phyloP scores from a whole-genome alignment of 2,888 invertebrate species.

The Lasius platythorax region DNA sequence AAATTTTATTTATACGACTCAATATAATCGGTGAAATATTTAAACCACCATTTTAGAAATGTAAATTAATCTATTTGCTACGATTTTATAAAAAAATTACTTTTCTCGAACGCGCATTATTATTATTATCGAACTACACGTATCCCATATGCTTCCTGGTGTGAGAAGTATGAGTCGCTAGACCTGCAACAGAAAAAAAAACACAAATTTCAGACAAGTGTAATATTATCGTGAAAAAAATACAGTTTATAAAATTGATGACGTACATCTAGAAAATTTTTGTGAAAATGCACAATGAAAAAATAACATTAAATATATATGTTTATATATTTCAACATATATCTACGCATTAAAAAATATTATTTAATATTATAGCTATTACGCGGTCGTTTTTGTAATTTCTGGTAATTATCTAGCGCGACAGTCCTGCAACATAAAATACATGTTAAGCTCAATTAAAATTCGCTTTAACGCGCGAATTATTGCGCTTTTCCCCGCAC shows the following conservation, averaged over 20 bases:
- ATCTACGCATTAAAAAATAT: neutral
- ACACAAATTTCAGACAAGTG: neutral
- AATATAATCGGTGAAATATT: neutral
- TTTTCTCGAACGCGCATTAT: neutral
- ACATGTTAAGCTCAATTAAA: slow-evolving; percentile 30
- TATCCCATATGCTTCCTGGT: neutral
- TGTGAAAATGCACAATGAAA: neutral
- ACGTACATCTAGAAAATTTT: neutral
- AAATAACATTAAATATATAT: neutral
- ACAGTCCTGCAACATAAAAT: neutral
- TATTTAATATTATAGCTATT: slow-evolving; percentile 1
- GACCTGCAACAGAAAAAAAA: slow-evolving; percentile 39
- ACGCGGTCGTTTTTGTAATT: neutral
- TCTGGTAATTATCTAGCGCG: neutral
- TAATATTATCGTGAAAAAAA: neutral
- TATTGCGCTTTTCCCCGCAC: slow-evolving; percentile 1
- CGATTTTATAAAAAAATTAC: neutral
- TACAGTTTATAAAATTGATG: neutral
- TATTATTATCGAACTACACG: neutral
- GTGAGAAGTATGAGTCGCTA: neutral
- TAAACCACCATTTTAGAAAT: neutral
- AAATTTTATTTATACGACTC: neutral
- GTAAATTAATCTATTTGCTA: neutral
- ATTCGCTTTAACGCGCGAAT: slow-evolving; percentile 39
- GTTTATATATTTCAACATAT: neutral